Evolutionary conservation across 2,888 invertebrate genomes (phyloP).

Genomic region (Mechanitis mazaeus): DNA sequence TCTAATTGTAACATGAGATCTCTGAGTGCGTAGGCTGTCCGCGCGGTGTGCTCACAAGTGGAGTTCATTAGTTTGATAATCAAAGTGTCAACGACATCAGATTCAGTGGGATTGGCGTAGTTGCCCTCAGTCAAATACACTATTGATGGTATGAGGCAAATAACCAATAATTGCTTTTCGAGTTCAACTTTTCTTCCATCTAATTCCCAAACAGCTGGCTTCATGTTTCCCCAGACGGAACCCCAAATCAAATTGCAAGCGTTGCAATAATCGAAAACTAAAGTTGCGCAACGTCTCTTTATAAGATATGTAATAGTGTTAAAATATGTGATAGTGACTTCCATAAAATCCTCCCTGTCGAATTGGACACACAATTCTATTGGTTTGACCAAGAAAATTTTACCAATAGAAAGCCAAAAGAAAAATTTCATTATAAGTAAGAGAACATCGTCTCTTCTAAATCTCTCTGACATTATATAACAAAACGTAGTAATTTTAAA

Average conservation of each 20-base stretch:
- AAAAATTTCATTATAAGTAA: constrained; percentile 68
- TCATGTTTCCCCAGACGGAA: constrained; percentile 42
- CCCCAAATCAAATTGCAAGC: constrained; percentile 52
- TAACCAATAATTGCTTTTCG: constrained; percentile 78
- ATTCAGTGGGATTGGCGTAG: constrained; percentile 34
- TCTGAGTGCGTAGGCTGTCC: constrained; percentile 77
- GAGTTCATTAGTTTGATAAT: constrained; percentile 77
- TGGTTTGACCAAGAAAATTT: constrained; percentile 52
- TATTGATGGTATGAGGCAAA: constrained; percentile 80
- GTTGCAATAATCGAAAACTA: constrained; percentile 55
- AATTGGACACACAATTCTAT: constrained; percentile 48
- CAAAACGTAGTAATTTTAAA: constrained; percentile 55
- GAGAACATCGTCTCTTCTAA: constrained; percentile 63
- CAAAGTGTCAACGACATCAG: constrained; percentile 77
- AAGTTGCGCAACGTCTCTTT: constrained; percentile 44
- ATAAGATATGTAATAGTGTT: constrained; percentile 50
- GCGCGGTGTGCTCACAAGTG: constrained; percentile 79
- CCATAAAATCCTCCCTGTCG: constrained; percentile 51
- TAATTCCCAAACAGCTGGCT: constrained; percentile 35
- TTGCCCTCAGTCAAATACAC: constrained; percentile 46
- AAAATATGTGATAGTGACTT: constrained; percentile 49
- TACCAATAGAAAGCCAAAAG: constrained; percentile 60
- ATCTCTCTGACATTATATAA: constrained; percentile 52
- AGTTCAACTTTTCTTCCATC: constrained; percentile 52
- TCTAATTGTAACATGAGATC: constrained; percentile 69